A percentile compares a stretch with the other conserved stretches of the same genome.
These are phyloP conservation scores for Synergus laeviventris DNA, from an alignment of 2,888 invertebrate genomes.

Conservation along the genomic window DNA sequence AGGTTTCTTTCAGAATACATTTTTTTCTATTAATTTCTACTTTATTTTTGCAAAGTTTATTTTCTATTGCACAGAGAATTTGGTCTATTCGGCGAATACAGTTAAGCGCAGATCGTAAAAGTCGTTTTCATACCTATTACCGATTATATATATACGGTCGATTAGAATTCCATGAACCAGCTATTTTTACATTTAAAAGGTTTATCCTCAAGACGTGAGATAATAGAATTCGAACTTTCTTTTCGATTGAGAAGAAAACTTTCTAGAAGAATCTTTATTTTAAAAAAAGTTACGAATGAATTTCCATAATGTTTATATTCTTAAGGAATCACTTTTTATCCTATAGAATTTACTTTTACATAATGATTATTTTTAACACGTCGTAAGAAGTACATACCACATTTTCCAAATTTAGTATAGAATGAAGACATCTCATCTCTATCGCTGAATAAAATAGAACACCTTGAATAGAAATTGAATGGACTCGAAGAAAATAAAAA, in stretches of 20 bases:
- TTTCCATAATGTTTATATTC: too few species aligned
- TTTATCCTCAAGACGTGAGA: not conserved
- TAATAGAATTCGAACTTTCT: not conserved
- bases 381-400: too few species aligned
- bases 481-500: slow-evolving; percentile 1
- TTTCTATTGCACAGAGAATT: not conserved
- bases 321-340: too few species aligned
- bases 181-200: not conserved
- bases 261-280: not conserved
- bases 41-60: not conserved
- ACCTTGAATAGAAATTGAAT: not conserved
- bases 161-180: not conserved
- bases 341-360: too few species aligned
- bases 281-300: too few species aligned
- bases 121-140: not conserved
- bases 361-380: too few species aligned
- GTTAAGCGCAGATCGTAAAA: not conserved
- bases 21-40: not conserved
- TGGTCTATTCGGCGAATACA: not conserved
- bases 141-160: not conserved
- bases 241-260: not conserved
- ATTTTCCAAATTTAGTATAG: too few species aligned
- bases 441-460: not conserved
- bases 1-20: too few species aligned
- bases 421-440: not conserved